Base-by-base conservation (phyloP, 2,113 vertebrate species). In the Blennius ocellaris region DNA sequence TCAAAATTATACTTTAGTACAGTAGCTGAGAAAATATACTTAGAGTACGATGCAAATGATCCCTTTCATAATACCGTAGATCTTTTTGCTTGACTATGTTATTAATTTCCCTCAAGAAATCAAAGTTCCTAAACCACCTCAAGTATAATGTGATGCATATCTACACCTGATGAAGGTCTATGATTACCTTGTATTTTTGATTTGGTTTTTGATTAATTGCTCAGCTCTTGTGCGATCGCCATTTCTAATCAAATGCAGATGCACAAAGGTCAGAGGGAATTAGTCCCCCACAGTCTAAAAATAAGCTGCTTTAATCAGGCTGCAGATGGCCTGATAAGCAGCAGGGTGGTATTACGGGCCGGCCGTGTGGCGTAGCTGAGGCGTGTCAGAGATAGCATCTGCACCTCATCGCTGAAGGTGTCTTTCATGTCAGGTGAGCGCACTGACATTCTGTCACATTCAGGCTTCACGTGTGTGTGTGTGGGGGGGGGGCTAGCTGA, bases 261-360 rank as follows among this genome's bases (percentile, higher is more conserved):
- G 47, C 70, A 48, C 68, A 87, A 88, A 88, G 91, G 88, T 91
- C 89, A 89, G 69, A 72, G 57, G 72, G 79, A 90, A 89, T 90
- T 87, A 88, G 81, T 62, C 67, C 60, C 81, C 69, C 54, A 43
- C 44, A 5, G 10, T 60, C 72, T 59, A 70, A 78, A 83, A 87
- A 89, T 84, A 89, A 88, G 75, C 84, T 50, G 70, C 77, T 84
- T 87, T 90, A 90, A 93, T 90, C 89, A 85, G 80, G 72, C 52
- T 88, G 82, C 83, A 87, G 84, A 91, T 89, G 85, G 86, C 47
- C 65, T n/a, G 90, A 91, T 90, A 88, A 86, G 80, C 67, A 58
- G 63, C 71, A 40, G 61, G 55, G 57, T 48, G 79, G 63, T 76
- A 74, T 72, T 59, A 64, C 21, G 76, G 70, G 57, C 41, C 5